A percentile compares a stretch with the other conserved stretches of the same genome.
phyloP scores from a whole-genome alignment of 1,140 invertebrate species.

The Delia radicum region DNA sequence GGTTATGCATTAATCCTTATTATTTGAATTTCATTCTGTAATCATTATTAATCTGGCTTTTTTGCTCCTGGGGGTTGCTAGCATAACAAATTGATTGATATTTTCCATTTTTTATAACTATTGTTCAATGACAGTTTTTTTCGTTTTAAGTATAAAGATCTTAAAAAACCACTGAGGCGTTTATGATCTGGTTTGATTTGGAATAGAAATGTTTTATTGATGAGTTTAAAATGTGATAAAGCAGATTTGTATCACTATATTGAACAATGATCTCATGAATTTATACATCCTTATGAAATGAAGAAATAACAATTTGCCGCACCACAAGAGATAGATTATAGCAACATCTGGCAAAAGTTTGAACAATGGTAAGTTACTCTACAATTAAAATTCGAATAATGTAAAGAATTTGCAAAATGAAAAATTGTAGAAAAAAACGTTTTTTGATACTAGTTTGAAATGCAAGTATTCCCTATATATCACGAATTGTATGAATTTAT shows the following conservation, averaged over 20 bases:
- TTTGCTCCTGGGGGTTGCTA: neutral
- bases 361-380: no score
- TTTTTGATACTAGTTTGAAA: no score
- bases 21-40: neutral
- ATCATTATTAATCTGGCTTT: constrained; percentile 12
- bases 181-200: neutral
- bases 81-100: constrained; percentile 19
- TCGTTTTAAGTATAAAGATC: neutral
- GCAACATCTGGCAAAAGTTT: no score
- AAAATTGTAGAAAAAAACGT: no score
- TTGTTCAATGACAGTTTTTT: neutral
- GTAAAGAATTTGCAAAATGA: no score
- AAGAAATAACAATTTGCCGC: neutral
- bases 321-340: no score
- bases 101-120: neutral
- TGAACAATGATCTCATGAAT: neutral
- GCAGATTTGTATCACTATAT: neutral
- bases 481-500: no score
- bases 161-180: constrained; percentile 16
- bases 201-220: neutral
- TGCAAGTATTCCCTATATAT: no score
- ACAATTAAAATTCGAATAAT: no score
- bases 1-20: constrained; percentile 20
- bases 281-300: neutral
- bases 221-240: neutral